Evolutionary conservation across 1,140 invertebrate genomes (phyloP), one percentile per base, ranked within the genome.

Genomic region (Diachasmimorpha longicaudata): DNA sequence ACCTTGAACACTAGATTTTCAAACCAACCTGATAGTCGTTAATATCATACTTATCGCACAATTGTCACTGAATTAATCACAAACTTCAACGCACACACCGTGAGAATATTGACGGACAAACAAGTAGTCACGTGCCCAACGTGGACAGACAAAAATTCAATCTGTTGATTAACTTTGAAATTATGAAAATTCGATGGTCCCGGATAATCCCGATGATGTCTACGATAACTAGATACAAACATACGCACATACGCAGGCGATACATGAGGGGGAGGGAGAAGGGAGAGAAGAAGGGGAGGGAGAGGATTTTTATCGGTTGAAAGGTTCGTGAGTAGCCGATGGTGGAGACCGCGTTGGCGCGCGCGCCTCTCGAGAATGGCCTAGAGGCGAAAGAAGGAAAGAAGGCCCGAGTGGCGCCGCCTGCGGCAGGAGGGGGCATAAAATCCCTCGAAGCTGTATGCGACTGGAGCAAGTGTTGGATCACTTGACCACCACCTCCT

Each of bases 321-420:
- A 81, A 81, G 77, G 76, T 74, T 44, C 25, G 63, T 74, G 63
- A 74, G 74, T 63, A 75, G 31, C 74, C 31, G 72, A 48, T 52
- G 31, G 48, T 52, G 25, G 63, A 83, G 81, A 86, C 85, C 84
- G 82, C 83, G 84, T 86, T 84, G 86, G 84, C 84, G 85, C 86
- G 88, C 87, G 87, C 86, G 85, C 84, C 83, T 87, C 86, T 86
- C 85, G 84, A 86, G 87, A 89, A 88, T 89, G 86, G 87, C 87
- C 88, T 88, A 86, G 83, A 88, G 88, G 87, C 88, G 86, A 77
- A 88, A 86, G 86, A 85, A 86, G 84, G 85, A 87, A 85, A 88
- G 85, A 84, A 87, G 82, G 80, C 79, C 77, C 72, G 85, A 86
- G 86, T 88, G 85, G 86, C 87, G 86, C 86, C 44, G 74, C 77